These are phyloP conservation scores for Octopus sinensis DNA, from an alignment of 1,140 invertebrate genomes.

Conservation along the genomic window DNA sequence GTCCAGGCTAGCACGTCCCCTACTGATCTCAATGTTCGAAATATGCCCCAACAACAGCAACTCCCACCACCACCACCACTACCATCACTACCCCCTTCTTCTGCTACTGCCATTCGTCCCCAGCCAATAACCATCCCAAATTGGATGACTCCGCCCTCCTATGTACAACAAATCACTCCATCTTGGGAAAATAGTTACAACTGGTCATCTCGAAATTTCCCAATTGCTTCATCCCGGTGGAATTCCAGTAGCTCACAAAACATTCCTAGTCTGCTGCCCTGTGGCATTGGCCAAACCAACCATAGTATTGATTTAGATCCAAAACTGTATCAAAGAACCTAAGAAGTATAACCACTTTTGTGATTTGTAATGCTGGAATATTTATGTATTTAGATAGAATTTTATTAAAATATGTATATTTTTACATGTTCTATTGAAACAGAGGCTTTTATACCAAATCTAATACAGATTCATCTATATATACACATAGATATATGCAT, in stretches of 20 bases:
- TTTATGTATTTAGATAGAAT: too few species aligned
- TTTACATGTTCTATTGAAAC: too few species aligned
- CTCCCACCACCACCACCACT: neutral
- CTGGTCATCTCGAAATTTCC: neutral
- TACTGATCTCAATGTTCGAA: too few species aligned
- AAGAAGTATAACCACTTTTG: too few species aligned
- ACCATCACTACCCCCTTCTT: neutral
- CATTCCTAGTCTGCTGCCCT: neutral
- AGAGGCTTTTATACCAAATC: too few species aligned
- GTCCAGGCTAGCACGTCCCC: neutral
- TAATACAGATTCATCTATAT: too few species aligned
- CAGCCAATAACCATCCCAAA: neutral
- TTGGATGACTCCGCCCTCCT: neutral
- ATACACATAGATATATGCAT: too few species aligned
- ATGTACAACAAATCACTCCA: neutral
- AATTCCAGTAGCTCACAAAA: neutral
- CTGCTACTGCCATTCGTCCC: neutral
- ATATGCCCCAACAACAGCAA: neutral
- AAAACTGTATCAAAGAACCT: too few species aligned
- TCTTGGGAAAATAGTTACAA: constrained; percentile 1
- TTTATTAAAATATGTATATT: too few species aligned
- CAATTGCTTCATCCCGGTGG: neutral
- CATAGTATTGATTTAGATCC: too few species aligned
- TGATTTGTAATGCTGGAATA: too few species aligned
- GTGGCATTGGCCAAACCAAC: neutral